Base-by-base conservation (phyloP, 2,888 invertebrate species). In the Lochmaea crataegi region DNA sequence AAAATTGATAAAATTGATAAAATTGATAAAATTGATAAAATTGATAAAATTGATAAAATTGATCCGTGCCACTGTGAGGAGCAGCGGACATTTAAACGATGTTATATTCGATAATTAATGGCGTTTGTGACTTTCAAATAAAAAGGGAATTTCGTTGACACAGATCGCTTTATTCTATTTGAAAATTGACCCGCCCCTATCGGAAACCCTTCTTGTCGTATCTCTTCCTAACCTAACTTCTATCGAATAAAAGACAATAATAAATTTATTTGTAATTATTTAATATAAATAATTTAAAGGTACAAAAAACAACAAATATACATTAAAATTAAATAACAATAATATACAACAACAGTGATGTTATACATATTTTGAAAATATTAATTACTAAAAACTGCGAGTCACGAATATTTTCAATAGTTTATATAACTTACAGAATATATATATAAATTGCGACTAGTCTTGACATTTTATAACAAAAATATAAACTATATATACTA, bases 391-490 rank as follows among this genome's bases (percentile, higher is more conserved):
- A 32, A 32, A 48, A n/a, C 10, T 18, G 6, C 51, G 2, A 53
- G 53, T 53, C n/a, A 53, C 16, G 7, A 53, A 53, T 53, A 53
- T 53, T 53, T 16, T 16, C 53, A 53, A 53, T 53, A 16, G 16
- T 53, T 53, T 53, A 53, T 53, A 53, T 18, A 53, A 18, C 53
- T 18, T 53, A 53, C n/a, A 14, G 10, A 26, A 64, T 45, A 16
- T 42, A 32, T 32, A 45, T 48, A 64, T 45, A 64, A 64, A 53
- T 18, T 53, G 53, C 53, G 76, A 76, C 76, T 76, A 76, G 76
- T 75, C 72, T 68, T 73, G 76, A 72, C 75, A 75, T 75, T 75
- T 38, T 38, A 61, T 51, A 70, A 65, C 60, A 11, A 73, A 70
- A 16, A 53, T 9, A 53, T 10, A 53, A 53, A 53, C 9, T 42